Base-by-base conservation (phyloP, 2,888 invertebrate species). In the Calliopum simillimum region DNA sequence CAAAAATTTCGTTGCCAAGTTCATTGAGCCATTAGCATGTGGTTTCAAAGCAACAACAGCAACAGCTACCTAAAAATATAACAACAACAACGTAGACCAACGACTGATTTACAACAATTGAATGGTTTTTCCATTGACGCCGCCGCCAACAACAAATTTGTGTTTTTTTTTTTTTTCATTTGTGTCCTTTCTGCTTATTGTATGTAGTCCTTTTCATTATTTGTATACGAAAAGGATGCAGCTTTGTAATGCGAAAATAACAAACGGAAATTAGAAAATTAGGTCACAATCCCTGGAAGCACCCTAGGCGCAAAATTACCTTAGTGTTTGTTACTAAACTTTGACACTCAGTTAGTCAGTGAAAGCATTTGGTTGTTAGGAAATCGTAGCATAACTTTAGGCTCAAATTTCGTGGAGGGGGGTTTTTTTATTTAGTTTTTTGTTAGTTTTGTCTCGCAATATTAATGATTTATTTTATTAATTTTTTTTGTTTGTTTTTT, bases 1-100 rank as follows among this genome's bases (percentile, higher is more conserved):
- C 77, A 77, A 74, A 71, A 73, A 68, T 71, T 75, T 73, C 68
- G 70, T 71, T 71, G 70, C 69, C 74, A 76, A 76, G 73, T 76
- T 76, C 76, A 76, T 74, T 73, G 74, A 74, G 74, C 71, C 69
- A 73, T 76, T 68, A 55, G 47, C 72, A 62, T 65, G 68, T 53
- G 46, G 19, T 21, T 61, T 2, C 21, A 68, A 12, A 12, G 62
- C 43, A 55, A 44, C 56, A 19, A 21, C 55, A 68, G 13, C 44
- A 68, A 43, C 51, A 68, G 44, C 44, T 59, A 59, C n/a, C 25
- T 23, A 49, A 25, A 63, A 49, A 4, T 11, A 58, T 63, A 55
- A 16, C n/a, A 6, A 49, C 61, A 68, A 19, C 4, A 49, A 2
- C 21, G n/a, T 19, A 4, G 25, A n/a, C n/a, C n/a, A 33, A 1